phyloP scores from a whole-genome alignment of 2,797 vertebrate species.

The Gambusia yucatana region DNA sequence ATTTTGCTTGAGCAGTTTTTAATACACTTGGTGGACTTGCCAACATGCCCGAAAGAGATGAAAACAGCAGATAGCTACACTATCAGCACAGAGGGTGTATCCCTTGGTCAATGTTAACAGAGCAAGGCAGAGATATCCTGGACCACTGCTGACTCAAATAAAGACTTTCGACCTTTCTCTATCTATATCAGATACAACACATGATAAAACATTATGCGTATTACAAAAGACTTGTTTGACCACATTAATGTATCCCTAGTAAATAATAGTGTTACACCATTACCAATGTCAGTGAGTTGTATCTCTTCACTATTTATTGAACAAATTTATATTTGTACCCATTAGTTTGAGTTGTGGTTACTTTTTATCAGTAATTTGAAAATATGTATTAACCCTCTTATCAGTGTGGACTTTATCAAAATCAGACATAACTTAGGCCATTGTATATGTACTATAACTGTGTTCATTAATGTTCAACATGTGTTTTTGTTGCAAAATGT shows the following conservation, averaged over 20 bases:
- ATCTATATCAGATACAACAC: conserved; percentile 37
- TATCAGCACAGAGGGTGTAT: conserved; percentile 65
- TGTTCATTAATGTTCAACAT: not conserved
- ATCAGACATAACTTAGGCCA: not conserved
- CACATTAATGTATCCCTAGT: conserved; percentile 32
- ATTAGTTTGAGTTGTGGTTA: not conserved
- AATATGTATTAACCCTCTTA: not conserved
- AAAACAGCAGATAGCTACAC: conserved; percentile 59
- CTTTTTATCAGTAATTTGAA: not conserved
- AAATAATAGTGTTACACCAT: not conserved
- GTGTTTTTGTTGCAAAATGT: not conserved
- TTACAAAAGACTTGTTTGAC: conserved; percentile 39
- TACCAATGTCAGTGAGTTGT: not conserved
- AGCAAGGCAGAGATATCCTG: conserved; percentile 62
- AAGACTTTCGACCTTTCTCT: conserved; percentile 66
- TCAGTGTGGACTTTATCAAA: not conserved
- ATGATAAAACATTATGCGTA: conserved; percentile 64
- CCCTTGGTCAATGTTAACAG: conserved; percentile 67
- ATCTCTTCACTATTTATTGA: not conserved
- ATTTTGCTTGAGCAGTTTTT: conserved; percentile 71
- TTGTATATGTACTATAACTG: not conserved
- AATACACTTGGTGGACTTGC: conserved; percentile 63
- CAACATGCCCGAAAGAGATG: conserved; percentile 64
- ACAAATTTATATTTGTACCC: not conserved
- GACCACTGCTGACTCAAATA: conserved; percentile 61